Evolutionary conservation across 2,797 vertebrate species (phyloP).

Genomic region (Danio kyathit): DNA sequence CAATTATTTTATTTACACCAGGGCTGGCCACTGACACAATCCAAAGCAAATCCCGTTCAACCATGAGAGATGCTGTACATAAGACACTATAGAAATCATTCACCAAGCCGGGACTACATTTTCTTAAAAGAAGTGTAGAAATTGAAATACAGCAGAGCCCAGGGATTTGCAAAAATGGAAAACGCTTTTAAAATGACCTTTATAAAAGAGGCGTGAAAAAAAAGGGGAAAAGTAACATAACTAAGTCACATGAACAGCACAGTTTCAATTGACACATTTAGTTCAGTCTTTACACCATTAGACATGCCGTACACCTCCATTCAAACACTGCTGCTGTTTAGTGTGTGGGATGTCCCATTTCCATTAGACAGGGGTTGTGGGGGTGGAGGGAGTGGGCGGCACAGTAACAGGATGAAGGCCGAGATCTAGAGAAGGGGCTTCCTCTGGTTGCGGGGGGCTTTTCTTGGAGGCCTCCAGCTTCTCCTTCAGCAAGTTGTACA

Average conservation of each 20-base stretch:
- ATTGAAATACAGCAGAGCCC: constrained; percentile 40
- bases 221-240: constrained; percentile 31
- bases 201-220: constrained; percentile 43
- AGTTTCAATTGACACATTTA: constrained; percentile 10
- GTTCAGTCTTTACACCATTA: not conserved
- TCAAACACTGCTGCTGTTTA: not conserved
- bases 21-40: constrained; percentile 59
- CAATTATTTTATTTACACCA: constrained; percentile 76
- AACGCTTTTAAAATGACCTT: constrained; percentile 54
- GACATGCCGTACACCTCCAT: not conserved
- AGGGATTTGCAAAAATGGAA: constrained; percentile 51
- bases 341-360: not conserved
- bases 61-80: constrained; percentile 54
- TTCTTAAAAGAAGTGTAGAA: constrained; percentile 62
- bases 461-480: constrained; percentile 90
- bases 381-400: constrained; percentile 73
- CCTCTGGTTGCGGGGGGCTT: constrained; percentile 81
- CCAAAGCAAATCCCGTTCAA: constrained; percentile 51
- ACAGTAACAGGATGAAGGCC: constrained; percentile 85
- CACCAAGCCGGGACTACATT: constrained; percentile 56
- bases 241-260: not conserved
- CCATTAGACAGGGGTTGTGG: constrained; percentile 73
- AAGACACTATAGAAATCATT: constrained; percentile 59
- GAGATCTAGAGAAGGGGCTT: constrained; percentile 87
- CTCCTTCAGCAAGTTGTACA: constrained; percentile 86